Evolutionary conservation across 2,113 vertebrate genomes (phyloP).

Genomic region (Neopipo cinnamomea): DNA sequence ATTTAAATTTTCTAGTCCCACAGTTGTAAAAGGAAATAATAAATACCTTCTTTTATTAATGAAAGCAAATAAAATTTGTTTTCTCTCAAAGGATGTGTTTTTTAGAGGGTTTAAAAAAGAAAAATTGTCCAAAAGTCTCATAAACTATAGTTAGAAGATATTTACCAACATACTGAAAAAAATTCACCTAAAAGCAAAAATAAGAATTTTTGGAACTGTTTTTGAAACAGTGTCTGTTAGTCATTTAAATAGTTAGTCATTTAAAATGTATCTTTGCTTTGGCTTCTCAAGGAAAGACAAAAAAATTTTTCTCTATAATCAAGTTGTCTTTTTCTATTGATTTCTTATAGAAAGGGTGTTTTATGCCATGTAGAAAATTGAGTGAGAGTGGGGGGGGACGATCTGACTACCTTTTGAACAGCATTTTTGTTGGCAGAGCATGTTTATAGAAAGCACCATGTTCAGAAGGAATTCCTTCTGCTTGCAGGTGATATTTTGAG

Average conservation of each 20-base stretch:
- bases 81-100: not conserved
- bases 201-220: not conserved
- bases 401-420: not conserved
- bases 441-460: not conserved
- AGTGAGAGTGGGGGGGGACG: not conserved
- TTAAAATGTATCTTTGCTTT: not conserved
- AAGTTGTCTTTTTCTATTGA: not conserved
- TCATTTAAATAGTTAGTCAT: not conserved
- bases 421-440: not conserved
- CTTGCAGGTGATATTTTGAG: not conserved
- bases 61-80: not conserved
- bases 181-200: not conserved
- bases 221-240: not conserved
- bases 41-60: not conserved
- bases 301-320: not conserved
- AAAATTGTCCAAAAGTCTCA: not conserved
- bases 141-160: not conserved
- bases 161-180: not conserved
- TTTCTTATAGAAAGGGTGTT: not conserved
- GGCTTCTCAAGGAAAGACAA: not conserved
- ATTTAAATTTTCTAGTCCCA: not conserved
- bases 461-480: not conserved
- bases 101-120: not conserved
- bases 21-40: not conserved
- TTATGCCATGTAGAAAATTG: not conserved